Base-by-base conservation (phyloP, 2,113 vertebrate genomes). In the Calonectris borealis region DNA sequence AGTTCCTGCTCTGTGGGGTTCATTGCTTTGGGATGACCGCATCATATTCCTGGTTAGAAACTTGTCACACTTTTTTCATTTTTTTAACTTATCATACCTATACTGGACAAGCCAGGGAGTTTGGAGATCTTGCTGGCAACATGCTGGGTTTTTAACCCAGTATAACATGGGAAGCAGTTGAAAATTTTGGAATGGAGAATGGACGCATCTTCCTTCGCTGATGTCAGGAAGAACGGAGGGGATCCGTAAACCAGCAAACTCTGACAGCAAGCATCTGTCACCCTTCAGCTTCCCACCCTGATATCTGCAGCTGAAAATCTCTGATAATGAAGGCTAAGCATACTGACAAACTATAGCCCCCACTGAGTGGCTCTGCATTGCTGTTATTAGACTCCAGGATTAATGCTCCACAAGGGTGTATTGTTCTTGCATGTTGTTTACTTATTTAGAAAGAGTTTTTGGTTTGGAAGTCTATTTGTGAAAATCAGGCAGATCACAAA, bases 271-370 rank as follows among this genome's bases (percentile, higher is more conserved):
- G 24, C 60, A 88, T 57, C 83, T 86, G 66, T 58, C 70, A 85
- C 25, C 44, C 61, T 95, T 92, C 69, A 73, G 72, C 79, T 94
- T 80, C 20, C 62, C 66, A 87, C 34, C 18, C 51, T 26, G 31
- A 29, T 85, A 93, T 70, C 82, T 77, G 73, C 49, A 90, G 54
- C 81, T 94, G 71, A 83, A 88, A 91, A 91, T 83, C 75, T 88
- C 68, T 66, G 71, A 83, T 72, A 94, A 81, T 34, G 44, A 86
- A 85, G 29, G 66, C 75, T 91, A 96, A 80, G 60, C 51, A 49
- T 64, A 55, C 51, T 68, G 71, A 75, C 62, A 87, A 91, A 77
- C 54, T 83, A 26, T 40, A 76, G 91, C 34, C 69, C 52, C 32
- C 52, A 40, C 52, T 69, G 66, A 94, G 58, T 19, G 18, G 40